These are phyloP conservation scores for Chroicocephalus ridibundus DNA, from an alignment of 2,113 vertebrate species.

Conservation along the genomic window DNA sequence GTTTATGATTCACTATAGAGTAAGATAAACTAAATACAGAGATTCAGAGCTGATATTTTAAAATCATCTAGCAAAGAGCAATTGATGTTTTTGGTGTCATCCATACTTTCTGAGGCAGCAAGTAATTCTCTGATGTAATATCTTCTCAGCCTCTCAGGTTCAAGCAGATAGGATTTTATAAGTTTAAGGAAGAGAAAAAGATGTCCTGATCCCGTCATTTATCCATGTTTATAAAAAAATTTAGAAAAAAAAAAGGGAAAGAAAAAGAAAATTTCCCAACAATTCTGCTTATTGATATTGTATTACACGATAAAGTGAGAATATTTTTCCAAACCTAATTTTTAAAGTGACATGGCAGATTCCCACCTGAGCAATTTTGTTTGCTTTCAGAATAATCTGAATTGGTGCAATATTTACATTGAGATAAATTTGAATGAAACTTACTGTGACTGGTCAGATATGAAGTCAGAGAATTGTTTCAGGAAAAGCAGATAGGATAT, in stretches of 20 bases:
- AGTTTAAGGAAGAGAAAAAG: neutral
- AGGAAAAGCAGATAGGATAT: neutral
- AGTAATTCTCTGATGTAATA: neutral
- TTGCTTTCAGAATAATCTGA: neutral
- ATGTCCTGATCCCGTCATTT: neutral
- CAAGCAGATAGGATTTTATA: neutral
- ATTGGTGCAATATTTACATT: neutral
- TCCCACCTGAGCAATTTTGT: neutral
- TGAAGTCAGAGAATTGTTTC: neutral
- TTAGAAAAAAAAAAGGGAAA: neutral
- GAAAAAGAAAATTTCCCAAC: neutral
- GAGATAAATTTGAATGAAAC: neutral
- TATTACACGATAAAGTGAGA: neutral
- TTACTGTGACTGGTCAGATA: neutral
- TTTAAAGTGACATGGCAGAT: neutral
- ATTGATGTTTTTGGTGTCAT: neutral
- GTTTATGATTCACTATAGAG: neutral
- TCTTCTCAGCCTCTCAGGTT: neutral
- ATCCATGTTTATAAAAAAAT: neutral
- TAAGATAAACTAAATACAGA: neutral
- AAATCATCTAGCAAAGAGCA: neutral
- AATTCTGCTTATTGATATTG: neutral
- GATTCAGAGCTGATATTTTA: neutral
- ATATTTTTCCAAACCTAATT: neutral
- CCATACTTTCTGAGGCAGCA: neutral